Conservation (phyloP, 1,140 invertebrate species). For the Caenorhabditis remanei region DNA sequence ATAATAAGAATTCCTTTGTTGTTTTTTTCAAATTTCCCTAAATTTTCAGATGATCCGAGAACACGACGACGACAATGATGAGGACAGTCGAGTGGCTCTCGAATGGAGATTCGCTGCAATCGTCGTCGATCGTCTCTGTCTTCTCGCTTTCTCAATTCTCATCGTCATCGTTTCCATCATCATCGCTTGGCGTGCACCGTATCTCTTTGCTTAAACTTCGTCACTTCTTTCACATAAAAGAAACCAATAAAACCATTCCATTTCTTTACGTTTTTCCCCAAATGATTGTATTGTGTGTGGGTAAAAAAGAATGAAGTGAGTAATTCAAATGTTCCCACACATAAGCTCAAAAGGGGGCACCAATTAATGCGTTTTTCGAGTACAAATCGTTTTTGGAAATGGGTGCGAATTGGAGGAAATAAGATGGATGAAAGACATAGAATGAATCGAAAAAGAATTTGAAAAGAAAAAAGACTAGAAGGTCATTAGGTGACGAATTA, state of each 20-base stretch:
- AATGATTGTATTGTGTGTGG: neutral
- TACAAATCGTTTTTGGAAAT: constrained; percentile 39
- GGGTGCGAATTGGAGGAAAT: constrained; percentile 17
- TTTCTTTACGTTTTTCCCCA: constrained; percentile 14
- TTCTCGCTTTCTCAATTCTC: constrained; percentile 97
- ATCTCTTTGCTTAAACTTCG: constrained; percentile 87
- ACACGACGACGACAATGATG: constrained; percentile 68
- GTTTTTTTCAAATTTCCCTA: neutral
- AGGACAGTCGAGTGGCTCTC: constrained; percentile 68
- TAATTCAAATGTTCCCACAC: constrained; percentile 45
- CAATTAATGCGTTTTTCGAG: constrained; percentile 22
- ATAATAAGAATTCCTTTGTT: neutral
- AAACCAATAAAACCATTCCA: constrained; percentile 53
- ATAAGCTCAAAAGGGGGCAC: neutral
- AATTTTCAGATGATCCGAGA: constrained; percentile 72
- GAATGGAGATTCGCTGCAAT: constrained; percentile 99
- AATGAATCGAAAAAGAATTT: too few relatives aligned
- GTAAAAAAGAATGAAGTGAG: neutral
- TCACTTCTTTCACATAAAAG: neutral
- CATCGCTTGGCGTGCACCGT: constrained; percentile 93
- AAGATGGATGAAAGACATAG: constrained; percentile 1
- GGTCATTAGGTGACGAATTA: constrained; percentile 36
- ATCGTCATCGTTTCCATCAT: constrained; percentile 95
- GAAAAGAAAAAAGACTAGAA: neutral
- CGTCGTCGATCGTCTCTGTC: constrained; percentile 98